Percentiles rank a stretch among this genome's conserved stretches.
phyloP scores from a whole-genome alignment of 2,113 vertebrate genomes.

The Cephalopholis sonnerati region DNA sequence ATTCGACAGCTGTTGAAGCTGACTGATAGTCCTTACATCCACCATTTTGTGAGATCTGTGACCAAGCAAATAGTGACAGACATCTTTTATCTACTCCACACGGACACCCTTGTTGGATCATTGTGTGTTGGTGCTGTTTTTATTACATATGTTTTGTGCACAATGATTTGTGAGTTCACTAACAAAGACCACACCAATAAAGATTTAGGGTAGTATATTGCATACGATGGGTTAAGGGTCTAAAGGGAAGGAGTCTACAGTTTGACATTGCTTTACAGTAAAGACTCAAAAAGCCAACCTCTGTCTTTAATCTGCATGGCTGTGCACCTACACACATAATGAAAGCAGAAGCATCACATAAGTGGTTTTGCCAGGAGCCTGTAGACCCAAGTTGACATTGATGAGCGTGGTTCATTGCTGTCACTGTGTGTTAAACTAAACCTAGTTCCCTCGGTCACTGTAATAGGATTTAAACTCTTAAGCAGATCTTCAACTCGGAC shows the following conservation, averaged over 20 bases:
- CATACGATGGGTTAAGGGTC: too few species aligned
- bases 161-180: too few species aligned
- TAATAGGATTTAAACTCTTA: conserved; percentile 50
- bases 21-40: not conserved
- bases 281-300: not conserved
- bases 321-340: not conserved
- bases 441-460: not conserved
- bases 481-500: not conserved
- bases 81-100: not conserved
- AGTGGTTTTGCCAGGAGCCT: not conserved
- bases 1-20: not conserved
- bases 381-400: not conserved
- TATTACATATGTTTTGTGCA: not conserved
- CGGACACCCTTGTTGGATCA: not conserved
- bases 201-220: too few species aligned
- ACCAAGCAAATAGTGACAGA: not conserved
- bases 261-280: not conserved
- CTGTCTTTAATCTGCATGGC: not conserved
- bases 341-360: not conserved
- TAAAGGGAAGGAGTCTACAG: not conserved
- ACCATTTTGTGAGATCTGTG: too few species aligned
- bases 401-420: not conserved
- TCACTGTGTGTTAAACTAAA: conserved; percentile 7
- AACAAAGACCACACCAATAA: too few species aligned
- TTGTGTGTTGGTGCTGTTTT: not conserved